Conservation (phyloP, 2,797 vertebrate species). For the Anabacerthia variegaticeps region DNA sequence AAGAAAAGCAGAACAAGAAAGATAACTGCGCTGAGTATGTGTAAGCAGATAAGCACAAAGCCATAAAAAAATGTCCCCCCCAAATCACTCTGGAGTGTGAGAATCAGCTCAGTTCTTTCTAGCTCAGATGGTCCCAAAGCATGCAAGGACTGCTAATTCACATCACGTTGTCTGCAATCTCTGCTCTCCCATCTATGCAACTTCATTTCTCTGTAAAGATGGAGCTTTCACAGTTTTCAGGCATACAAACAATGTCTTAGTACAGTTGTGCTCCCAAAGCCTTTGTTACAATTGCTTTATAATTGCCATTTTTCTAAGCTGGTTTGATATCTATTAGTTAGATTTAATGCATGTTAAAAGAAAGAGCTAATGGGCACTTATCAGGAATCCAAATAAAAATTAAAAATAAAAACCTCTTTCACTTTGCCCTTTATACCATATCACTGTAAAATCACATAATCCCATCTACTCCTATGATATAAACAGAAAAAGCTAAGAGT, state of each 20-base stretch:
- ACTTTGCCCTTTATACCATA: conserved; percentile 16
- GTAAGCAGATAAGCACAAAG: not conserved
- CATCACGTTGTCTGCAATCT: not conserved
- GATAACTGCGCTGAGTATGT: not conserved
- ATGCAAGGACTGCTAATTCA: not conserved
- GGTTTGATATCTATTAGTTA: conserved; percentile 63
- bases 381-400: not conserved
- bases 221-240: not conserved
- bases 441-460: conserved; percentile 9
- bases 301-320: conserved; percentile 53
- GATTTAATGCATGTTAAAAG: conserved; percentile 59
- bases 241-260: not conserved
- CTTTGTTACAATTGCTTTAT: conserved; percentile 29
- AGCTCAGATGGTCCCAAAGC: not conserved
- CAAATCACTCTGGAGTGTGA: not conserved
- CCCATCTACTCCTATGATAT: not conserved
- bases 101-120: not conserved
- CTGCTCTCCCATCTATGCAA: not conserved
- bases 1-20: not conserved
- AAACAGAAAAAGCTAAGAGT: conserved; percentile 1
- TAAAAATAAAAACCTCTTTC: not conserved
- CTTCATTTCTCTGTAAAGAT: not conserved
- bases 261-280: conserved; percentile 5
- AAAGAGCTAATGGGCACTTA: conserved; percentile 54
- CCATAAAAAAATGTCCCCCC: not conserved